Base-by-base conservation (phyloP, 1,140 invertebrate genomes). In the Triops cancriformis region DNA sequence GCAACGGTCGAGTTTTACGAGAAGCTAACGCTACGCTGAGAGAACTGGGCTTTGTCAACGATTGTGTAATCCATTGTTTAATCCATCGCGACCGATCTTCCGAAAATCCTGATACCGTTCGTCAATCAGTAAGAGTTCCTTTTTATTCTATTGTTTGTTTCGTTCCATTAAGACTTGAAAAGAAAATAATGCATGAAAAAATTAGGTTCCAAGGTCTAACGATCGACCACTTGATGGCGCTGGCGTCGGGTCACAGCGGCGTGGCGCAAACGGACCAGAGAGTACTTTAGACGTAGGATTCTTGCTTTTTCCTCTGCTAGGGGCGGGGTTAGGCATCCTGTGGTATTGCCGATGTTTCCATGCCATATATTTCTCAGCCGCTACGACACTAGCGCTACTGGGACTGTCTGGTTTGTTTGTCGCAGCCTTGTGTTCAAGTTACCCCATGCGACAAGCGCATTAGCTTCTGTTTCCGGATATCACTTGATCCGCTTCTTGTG, bases 41-140 rank as follows among this genome's bases (percentile, higher is more conserved):
- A 79, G 89, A 88, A 27, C 93, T 89, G 85, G 93, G 94, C 23
- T 86, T 97, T 43, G 91, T 90, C 82, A 89, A 96, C 83, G 93
- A 94, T 82, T 94, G 93, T 84, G 93, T 95, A 4, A 90, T 97
- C 26, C 94, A 96, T 84, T 95, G 93, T 84, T 86, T 95, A 27
- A 90, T 96, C 72, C 91, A 92, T 81, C 88, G 88, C 51, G 86
- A 85, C 37, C 84, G 87, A 37, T 77, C 51, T 64, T 9, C 51
- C 3, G 51, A 64, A 64, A 64, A 64, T 23, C 14, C 51, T 64
- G 51, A 23, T 64, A 6, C 51, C 6, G 51, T 18, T 14, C 10
- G 51, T 14, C 18, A 64, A 4, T n/a, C 18, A 64, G 51, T 64
- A 64, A 64, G 31, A 37, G 2, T 37, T 37, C 31, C 31, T 37